Evolutionary conservation across 2,888 invertebrate species (phyloP), one percentile per base, ranked within the genome.

Genomic region (Nymphalis polychloros): DNA sequence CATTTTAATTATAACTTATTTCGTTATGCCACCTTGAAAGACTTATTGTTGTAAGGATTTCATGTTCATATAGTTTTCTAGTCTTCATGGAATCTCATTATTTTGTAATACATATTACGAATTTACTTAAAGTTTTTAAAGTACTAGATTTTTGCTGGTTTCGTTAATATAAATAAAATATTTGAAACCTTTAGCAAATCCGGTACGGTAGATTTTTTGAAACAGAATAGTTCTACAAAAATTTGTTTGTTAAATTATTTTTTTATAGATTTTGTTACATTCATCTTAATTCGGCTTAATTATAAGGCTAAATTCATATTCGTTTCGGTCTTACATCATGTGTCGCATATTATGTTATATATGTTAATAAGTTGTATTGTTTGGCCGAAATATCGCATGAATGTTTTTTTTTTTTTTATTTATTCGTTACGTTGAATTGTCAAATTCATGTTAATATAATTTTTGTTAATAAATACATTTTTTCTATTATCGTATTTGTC

Each of bases 61-160:
- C 92, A 90, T 89, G 87, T 90, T 90, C 92, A 92, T 92, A 83
- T 92, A 92, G 92, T 90, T 84, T 85, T 91, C 90, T 92, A 92
- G 92, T 88, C 85, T 88, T 92, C 92, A 92, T 90, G 85, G 83
- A 88, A 88, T 90, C 87, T 91, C 92, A 92, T 92, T 88, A 75
- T 73, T 70, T 73, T 84, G 81, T 87, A 84, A 81, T 82, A 83
- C 82, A 86, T 86, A 89, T 87, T 80, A 83, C 83, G 80, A 82
- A 84, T 81, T 82, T 82, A 79, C 79, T 79, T 69, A 76, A 86
- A 86, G 81, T 81, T 77, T 79, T 80, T 81, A 81, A 82, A 83
- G 76, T 72, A 77, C 82, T 87, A 83, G 82, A 41, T 76, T 83
- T 72, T 80, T 85, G 83, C 83, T 81, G 76, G 83, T 84, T 81